Percentiles rank a stretch among this genome's conserved stretches.
Conservation (phyloP, 2,888 invertebrate species). For the Mimachlamys varia region DNA sequence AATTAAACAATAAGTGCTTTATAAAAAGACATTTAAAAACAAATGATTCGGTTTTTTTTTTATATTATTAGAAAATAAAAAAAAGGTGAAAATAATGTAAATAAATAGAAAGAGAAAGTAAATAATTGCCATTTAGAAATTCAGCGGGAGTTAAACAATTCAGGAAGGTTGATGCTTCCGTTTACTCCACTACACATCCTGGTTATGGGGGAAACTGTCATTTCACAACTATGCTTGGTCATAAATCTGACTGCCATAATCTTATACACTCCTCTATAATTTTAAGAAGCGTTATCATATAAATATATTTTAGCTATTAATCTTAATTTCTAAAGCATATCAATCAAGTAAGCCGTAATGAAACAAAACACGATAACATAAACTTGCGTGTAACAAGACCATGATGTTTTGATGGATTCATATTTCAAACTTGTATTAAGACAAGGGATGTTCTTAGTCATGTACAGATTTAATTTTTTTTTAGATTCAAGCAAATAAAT, state of each 20-base stretch:
- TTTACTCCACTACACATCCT: not conserved
- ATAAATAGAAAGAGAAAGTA: not conserved
- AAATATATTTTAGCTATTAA: constrained; percentile 12
- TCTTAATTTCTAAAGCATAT: constrained; percentile 22
- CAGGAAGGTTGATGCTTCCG: not conserved
- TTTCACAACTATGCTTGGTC: not conserved
- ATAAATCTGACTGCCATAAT: not conserved
- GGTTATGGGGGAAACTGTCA: not conserved
- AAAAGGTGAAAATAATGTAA: not conserved
- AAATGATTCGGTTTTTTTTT: not conserved
- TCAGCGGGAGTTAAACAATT: not conserved
- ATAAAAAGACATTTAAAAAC: not conserved
- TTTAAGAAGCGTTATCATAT: constrained; percentile 5
- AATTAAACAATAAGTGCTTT: no score
- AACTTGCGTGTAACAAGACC: not conserved
- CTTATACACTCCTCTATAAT: not conserved
- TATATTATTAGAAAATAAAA: not conserved
- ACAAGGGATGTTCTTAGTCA: not conserved
- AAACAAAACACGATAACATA: not conserved
- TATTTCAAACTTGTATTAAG: not conserved
- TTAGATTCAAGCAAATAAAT: not conserved
- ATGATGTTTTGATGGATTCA: not conserved
- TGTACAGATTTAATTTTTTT: not conserved
- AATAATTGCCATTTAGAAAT: constrained; percentile 21
- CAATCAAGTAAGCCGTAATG: not conserved